Base-by-base conservation (phyloP, 2,113 vertebrate genomes). In the Rhea pennata region DNA sequence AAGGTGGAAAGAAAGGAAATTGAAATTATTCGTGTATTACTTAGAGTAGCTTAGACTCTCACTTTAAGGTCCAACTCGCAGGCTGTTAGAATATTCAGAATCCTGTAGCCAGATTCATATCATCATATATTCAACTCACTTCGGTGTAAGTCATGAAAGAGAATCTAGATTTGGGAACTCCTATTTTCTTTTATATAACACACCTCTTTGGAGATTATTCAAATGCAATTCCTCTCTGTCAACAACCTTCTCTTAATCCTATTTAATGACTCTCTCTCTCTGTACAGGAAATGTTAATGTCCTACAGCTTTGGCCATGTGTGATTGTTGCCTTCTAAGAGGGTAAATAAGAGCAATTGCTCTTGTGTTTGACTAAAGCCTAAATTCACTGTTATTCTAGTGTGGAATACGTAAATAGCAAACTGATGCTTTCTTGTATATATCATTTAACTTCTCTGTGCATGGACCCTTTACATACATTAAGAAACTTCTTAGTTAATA, bases 41-140 rank as follows among this genome's bases (percentile, higher is more conserved):
- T 75, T 91, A 72, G 69, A 81, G 78, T 78, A 92, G 33, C 75
- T 92, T 5, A 87, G 82, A 82, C 27, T 70, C 48, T 77, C 69
- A 24, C 23, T 73, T 80, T 26, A 87, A 84, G 27, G 75, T 84
- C 15, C 44, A 84, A 21, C n/a, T 84, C 80, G 46, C 12, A 64
- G 61, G 21, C 65, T 91, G 51, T 78, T 87, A 39, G 92, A 91
- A 82, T 93, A 89, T 69, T 95, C 51, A 72, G 56, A 87, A 54
- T 89, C 77, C 62, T 56, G 19, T 91, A 70, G 15, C 70, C 54
- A 59, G 33, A 61, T 4, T 12, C 8, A 15, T 82, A 84, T 95
- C 62, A 82, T 8, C 70, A 64, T 64, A 69, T 9, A 74, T 88
- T 26, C 76, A 70, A 39, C 40, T 22, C 40, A 24, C 44, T 80